These are phyloP conservation scores for Craseonycteris thonglongyai DNA, from an alignment of 2,113 vertebrate genomes.

Conservation along the genomic window DNA sequence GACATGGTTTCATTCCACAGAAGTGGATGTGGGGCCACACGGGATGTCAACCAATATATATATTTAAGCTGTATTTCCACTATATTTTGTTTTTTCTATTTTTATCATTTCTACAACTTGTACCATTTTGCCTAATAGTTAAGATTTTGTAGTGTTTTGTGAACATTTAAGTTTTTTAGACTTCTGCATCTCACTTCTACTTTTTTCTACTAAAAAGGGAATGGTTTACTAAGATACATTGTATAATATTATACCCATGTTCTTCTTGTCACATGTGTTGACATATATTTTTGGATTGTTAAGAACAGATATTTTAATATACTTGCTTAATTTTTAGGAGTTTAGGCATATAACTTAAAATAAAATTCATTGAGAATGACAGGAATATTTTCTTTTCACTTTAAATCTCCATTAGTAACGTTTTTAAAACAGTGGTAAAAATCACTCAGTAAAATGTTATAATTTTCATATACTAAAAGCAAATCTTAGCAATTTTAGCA, in stretches of 20 bases:
- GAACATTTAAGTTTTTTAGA: neutral
- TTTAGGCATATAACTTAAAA: constrained; percentile 29
- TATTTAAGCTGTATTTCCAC: neutral
- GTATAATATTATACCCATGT: neutral
- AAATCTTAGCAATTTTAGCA: constrained; percentile 42
- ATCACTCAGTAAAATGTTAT: constrained; percentile 48
- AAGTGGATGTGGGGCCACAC: no score
- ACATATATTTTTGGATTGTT: constrained; percentile 7
- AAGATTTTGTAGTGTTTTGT: neutral
- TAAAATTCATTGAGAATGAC: constrained; percentile 39
- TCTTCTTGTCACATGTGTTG: constrained; percentile 27
- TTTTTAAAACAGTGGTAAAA: constrained; percentile 38
- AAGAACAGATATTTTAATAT: constrained; percentile 33
- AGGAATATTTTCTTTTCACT: constrained; percentile 39
- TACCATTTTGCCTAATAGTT: neutral
- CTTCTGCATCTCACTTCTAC: neutral
- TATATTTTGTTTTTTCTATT: constrained; percentile 25
- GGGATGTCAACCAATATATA: no score
- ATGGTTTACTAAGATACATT: neutral
- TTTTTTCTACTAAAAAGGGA: constrained; percentile 15
- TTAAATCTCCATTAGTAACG: constrained; percentile 57
- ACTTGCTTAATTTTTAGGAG: constrained; percentile 42
- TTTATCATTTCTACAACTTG: neutral
- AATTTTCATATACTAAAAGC: constrained; percentile 52
- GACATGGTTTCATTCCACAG: no score